These are phyloP conservation scores for Idaea straminata DNA, from an alignment of 2,888 invertebrate species.

Conservation along the genomic window DNA sequence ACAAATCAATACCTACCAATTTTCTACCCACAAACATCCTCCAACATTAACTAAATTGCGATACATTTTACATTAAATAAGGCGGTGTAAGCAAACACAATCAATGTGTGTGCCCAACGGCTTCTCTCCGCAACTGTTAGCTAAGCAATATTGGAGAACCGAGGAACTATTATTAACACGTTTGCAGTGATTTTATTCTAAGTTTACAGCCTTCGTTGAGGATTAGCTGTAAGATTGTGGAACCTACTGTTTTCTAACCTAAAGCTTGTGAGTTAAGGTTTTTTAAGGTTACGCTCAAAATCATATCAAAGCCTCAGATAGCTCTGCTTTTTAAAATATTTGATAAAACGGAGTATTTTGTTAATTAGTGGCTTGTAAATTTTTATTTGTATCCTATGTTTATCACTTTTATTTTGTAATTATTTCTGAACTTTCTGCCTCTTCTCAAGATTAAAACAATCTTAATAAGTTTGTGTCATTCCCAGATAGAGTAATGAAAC, in stretches of 20 bases:
- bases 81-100: constrained; percentile 23
- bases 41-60: constrained; percentile 3
- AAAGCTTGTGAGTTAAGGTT: too few relatives aligned
- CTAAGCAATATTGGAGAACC: constrained; percentile 25
- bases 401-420: too few relatives aligned
- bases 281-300: too few relatives aligned
- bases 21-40: not conserved
- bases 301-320: too few relatives aligned
- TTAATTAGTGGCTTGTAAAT: too few relatives aligned
- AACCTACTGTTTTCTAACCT: not conserved
- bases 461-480: too few relatives aligned
- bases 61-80: constrained; percentile 22
- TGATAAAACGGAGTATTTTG: too few relatives aligned
- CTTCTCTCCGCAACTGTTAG: constrained; percentile 17
- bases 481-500: too few relatives aligned
- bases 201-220: constrained; percentile 9
- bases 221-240: constrained; percentile 9
- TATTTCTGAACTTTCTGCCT: too few relatives aligned
- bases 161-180: constrained; percentile 17
- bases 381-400: too few relatives aligned
- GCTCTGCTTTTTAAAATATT: too few relatives aligned
- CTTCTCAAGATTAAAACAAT: too few relatives aligned
- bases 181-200: constrained; percentile 8
- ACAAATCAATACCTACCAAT: not conserved
- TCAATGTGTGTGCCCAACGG: constrained; percentile 27